Conservation (phyloP, 2,113 vertebrate genomes). For the Cygnus atratus region DNA sequence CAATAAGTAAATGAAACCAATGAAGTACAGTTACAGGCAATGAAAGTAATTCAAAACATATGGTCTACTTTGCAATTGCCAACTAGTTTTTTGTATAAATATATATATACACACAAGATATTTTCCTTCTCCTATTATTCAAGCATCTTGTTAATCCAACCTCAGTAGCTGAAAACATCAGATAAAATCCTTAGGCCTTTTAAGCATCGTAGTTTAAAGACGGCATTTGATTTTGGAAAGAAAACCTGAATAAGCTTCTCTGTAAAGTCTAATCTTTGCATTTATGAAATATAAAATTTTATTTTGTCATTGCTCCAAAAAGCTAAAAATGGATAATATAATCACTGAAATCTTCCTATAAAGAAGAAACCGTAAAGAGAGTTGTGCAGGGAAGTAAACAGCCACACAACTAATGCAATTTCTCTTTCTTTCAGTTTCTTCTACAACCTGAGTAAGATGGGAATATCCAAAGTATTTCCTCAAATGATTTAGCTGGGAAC, state of each 20-base stretch:
- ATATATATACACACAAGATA: background rate
- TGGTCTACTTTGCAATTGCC: background rate
- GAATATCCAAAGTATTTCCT: background rate
- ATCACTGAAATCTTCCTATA: background rate
- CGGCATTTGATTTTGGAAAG: background rate
- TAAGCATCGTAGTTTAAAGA: background rate
- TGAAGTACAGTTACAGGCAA: background rate
- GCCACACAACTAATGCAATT: background rate
- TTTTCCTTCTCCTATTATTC: background rate
- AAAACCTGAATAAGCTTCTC: background rate
- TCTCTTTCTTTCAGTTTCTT: background rate
- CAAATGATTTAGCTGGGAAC: background rate
- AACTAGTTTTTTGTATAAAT: background rate
- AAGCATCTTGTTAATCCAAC: constrained; percentile 1
- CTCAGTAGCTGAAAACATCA: background rate
- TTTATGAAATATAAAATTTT: background rate
- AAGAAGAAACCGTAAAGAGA: background rate
- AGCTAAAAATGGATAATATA: background rate
- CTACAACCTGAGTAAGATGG: background rate
- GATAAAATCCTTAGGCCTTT: background rate
- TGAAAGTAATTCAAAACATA: constrained; percentile 37
- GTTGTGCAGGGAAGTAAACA: background rate
- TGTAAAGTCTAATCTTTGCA: background rate
- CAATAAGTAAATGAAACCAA: constrained; percentile 30
- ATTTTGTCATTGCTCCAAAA: background rate